Conservation (phyloP, 2,113 vertebrate species). For the Aphyosemion australe region DNA sequence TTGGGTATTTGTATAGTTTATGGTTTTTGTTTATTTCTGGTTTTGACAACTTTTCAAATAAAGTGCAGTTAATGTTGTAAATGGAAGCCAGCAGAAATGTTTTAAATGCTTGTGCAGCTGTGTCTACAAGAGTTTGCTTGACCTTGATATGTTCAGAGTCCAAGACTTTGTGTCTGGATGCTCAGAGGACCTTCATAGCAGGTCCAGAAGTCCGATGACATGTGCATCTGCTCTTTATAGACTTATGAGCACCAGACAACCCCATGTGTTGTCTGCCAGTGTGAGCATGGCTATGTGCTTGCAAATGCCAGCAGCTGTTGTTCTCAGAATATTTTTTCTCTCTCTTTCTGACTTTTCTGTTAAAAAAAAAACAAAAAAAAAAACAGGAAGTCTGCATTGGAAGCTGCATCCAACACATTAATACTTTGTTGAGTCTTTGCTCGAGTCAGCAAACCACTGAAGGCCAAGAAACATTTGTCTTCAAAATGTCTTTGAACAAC, state of each 20-base stretch:
- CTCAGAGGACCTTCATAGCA: constrained; percentile 22
- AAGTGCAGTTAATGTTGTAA: rapidly evolving
- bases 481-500: constrained; percentile 51
- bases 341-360: constrained; percentile 29
- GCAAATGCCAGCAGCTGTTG: constrained; percentile 57
- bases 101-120: no score
- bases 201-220: constrained; percentile 29
- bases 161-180: constrained; percentile 12
- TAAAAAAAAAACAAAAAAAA: constrained; percentile 13
- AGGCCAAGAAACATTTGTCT: constrained; percentile 58
- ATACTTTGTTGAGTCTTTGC: constrained; percentile 25
- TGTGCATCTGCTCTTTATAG: constrained; percentile 43
- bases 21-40: neutral
- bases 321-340: constrained; percentile 23
- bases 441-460: constrained; percentile 35
- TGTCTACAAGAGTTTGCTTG: neutral
- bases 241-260: constrained; percentile 18
- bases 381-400: constrained; percentile 33
- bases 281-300: constrained; percentile 25
- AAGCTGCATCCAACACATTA: constrained; percentile 42
- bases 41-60: neutral
- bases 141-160: constrained; percentile 37
- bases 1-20: neutral
- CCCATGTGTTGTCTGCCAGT: constrained; percentile 18
- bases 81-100: neutral